A percentile compares a stretch with the other conserved stretches of the same genome.
Conservation (phyloP, 2,797 vertebrate species). For the Pangasius larnaudii region DNA sequence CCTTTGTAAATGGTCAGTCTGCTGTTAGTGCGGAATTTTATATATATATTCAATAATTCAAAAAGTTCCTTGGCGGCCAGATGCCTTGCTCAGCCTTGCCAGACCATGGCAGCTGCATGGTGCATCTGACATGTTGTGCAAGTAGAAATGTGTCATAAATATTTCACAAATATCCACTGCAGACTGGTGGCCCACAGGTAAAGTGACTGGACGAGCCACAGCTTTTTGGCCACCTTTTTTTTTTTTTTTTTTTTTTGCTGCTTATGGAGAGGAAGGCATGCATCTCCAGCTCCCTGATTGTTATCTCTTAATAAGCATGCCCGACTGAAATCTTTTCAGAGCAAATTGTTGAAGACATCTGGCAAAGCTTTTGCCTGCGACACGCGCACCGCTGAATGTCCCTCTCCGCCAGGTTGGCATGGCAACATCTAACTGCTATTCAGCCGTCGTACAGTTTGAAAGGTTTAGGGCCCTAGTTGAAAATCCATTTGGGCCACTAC, state of each 20-base stretch:
- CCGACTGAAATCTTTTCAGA: conserved; percentile 91
- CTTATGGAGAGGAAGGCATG: conserved; percentile 74
- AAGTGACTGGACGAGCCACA: conserved; percentile 42
- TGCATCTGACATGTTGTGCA: conserved; percentile 82
- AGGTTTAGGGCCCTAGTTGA: conserved; percentile 95
- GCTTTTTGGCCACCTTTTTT: conserved; percentile 42
- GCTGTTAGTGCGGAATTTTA: background rate
- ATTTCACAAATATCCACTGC: conserved; percentile 83
- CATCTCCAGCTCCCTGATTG: conserved; percentile 84
- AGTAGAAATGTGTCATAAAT: conserved; percentile 89
- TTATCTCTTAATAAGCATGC: conserved; percentile 91
- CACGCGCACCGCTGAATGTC: conserved; percentile 86
- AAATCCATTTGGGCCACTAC: conserved; percentile 96
- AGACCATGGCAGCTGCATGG: conserved; percentile 86
- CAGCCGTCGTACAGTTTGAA: conserved; percentile 88
- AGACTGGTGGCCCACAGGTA: conserved; percentile 70
- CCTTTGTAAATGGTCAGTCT: background rate
- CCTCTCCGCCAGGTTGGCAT: conserved; percentile 95
- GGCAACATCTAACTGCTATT: conserved; percentile 97
- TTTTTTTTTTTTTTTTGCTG: conserved; percentile 8
- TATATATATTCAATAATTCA: conserved; percentile 89
- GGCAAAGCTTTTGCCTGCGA: conserved; percentile 91
- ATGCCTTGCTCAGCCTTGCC: conserved; percentile 80
- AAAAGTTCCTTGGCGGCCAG: conserved; percentile 84
- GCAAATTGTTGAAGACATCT: conserved; percentile 99